phyloP scores from a whole-genome alignment of 2,888 invertebrate species.

The Mythimna ferrago region DNA sequence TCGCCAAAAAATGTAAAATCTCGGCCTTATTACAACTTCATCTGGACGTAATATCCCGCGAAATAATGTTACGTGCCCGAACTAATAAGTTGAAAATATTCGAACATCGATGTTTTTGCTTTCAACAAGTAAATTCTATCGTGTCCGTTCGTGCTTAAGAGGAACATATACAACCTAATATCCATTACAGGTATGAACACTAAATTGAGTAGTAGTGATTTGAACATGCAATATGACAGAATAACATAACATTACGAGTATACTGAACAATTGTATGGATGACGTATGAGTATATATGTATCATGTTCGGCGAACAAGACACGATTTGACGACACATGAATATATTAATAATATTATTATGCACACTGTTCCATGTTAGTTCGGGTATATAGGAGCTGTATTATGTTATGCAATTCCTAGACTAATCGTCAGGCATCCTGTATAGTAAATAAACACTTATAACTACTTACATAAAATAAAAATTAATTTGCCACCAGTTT shows the following conservation, averaged over 20 bases:
- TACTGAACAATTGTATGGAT: conserved; percentile 8
- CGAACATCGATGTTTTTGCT: conserved; percentile 23
- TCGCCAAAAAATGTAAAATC: conserved; percentile 20
- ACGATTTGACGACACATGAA: conserved; percentile 27
- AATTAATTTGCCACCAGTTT: background rate
- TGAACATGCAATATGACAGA: conserved; percentile 26
- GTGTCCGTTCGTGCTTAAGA: conserved; percentile 17
- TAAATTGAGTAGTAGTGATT: conserved; percentile 47
- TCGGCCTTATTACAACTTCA: conserved; percentile 41
- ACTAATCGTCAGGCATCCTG: background rate
- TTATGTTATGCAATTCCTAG: background rate
- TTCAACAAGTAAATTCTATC: conserved; percentile 52
- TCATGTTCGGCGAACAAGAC: conserved; percentile 32
- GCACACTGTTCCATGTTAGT: background rate
- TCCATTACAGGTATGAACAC: conserved; percentile 48
- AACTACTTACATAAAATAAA: background rate
- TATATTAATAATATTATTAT: conserved; percentile 31
- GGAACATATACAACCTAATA: conserved; percentile 10
- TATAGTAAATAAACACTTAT: background rate
- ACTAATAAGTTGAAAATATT: conserved; percentile 37
- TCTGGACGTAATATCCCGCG: conserved; percentile 19
- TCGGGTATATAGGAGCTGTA: background rate
- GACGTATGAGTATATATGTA: background rate
- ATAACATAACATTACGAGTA: conserved; percentile 5
- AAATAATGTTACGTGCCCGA: conserved; percentile 32